Conservation (phyloP, 2,888 invertebrate species). For the Kryphioiulus occultus region DNA sequence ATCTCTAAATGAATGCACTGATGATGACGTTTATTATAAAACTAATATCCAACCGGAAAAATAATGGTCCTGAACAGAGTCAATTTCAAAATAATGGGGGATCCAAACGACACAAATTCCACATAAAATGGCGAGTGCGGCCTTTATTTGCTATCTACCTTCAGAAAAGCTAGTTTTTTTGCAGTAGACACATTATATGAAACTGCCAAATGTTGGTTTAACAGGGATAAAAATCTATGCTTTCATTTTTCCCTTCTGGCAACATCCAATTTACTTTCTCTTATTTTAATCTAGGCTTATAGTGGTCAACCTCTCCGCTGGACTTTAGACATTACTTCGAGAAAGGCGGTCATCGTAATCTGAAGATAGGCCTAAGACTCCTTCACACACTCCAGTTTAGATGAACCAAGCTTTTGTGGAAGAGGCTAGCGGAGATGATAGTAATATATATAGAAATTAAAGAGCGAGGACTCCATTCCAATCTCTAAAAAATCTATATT, state of each 20-base stretch:
- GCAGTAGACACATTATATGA: background rate
- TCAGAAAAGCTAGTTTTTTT: background rate
- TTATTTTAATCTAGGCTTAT: conserved; percentile 35
- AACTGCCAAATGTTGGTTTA: conserved; percentile 35
- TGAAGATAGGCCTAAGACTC: conserved; percentile 14
- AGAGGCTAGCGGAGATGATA: background rate
- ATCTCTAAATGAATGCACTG: background rate
- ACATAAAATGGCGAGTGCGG: background rate
- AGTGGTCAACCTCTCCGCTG: background rate
- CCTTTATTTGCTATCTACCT: background rate
- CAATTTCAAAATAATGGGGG: background rate
- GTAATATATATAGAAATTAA: background rate
- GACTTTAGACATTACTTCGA: background rate
- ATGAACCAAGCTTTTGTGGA: background rate
- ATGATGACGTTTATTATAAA: background rate
- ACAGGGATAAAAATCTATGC: conserved; percentile 12
- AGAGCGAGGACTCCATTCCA: background rate
- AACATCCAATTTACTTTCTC: conserved; percentile 26
- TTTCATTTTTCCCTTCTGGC: conserved; percentile 20
- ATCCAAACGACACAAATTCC: background rate
- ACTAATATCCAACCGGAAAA: background rate
- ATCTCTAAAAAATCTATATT: background rate
- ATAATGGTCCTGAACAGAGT: background rate
- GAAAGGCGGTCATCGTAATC: conserved; percentile 25
- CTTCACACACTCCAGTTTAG: conserved; percentile 30